Conservation (phyloP, 1,140 invertebrate genomes). For the Protaetia brevitarsis region DNA sequence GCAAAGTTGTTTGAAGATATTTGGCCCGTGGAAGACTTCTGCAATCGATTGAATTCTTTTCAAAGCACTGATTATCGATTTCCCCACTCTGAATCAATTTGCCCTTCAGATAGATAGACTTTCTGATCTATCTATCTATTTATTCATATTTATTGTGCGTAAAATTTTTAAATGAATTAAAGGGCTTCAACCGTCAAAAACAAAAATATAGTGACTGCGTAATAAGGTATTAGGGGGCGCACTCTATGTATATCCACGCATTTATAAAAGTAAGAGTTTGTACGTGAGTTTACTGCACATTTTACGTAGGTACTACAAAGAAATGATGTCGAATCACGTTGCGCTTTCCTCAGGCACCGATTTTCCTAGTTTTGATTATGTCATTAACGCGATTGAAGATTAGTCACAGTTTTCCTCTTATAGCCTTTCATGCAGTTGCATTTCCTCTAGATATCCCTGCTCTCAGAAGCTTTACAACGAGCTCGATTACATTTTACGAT, state of each 20-base stretch:
- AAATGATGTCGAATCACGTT: neutral
- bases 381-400: slow-evolving; percentile 14
- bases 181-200: too few relatives aligned
- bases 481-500: neutral
- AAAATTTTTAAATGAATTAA: neutral
- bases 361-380: slow-evolving; percentile 2
- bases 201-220: too few relatives aligned
- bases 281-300: neutral
- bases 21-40: too few relatives aligned
- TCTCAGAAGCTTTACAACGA: neutral
- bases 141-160: too few relatives aligned
- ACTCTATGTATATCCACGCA: neutral
- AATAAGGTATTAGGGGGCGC: too few relatives aligned
- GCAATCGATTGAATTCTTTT: too few relatives aligned
- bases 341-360: neutral
- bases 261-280: slow-evolving; percentile 5
- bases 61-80: too few relatives aligned
- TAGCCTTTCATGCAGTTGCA: neutral
- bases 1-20: too few relatives aligned
- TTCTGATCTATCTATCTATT: too few relatives aligned
- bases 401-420: neutral
- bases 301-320: neutral
- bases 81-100: too few relatives aligned
- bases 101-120: too few relatives aligned
- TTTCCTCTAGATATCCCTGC: neutral